These are phyloP conservation scores for Muricea muricata DNA, from an alignment of 92 coral and sea anemone species.

Conservation along the genomic window DNA sequence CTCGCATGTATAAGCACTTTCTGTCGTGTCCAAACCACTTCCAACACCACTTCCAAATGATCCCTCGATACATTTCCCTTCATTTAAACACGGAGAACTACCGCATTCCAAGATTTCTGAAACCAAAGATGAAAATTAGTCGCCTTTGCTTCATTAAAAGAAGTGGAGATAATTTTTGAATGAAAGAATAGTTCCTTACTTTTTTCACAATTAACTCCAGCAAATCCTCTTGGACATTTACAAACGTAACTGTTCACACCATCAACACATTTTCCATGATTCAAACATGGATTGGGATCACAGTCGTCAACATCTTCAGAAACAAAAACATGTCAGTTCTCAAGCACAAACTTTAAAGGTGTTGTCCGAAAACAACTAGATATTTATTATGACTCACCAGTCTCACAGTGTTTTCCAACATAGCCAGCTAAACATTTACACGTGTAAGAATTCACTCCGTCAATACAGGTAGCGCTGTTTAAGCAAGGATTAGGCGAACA, in stretches of 20 bases:
- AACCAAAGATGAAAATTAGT: not conserved
- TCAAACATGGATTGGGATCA: slow-evolving; percentile 29
- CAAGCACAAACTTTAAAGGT: not conserved
- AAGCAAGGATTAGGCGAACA: slow-evolving; percentile 14
- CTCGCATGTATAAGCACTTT: slow-evolving; percentile 3
- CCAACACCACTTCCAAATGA: slow-evolving; percentile 3
- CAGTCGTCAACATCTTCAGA: slow-evolving; percentile 23
- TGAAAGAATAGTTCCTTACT: not conserved
- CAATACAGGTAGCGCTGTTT: slow-evolving; percentile 13
- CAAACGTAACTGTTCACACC: slow-evolving; percentile 36
- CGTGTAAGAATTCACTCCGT: slow-evolving; percentile 21
- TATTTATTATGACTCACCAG: no score
- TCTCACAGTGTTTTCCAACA: slow-evolving; percentile 23
- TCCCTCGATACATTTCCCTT: slow-evolving; percentile 40
- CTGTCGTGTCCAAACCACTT: slow-evolving; percentile 1
- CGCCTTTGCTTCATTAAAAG: no score
- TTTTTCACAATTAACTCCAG: slow-evolving; percentile 29
- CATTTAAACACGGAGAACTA: slow-evolving; percentile 5
- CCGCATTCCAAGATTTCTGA: slow-evolving; percentile 32
- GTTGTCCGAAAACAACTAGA: no score
- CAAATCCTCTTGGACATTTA: slow-evolving; percentile 43
- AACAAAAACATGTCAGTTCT: not conserved
- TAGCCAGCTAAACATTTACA: slow-evolving; percentile 20
- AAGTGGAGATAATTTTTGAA: no score
- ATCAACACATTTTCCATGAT: slow-evolving; percentile 30